phyloP scores from a whole-genome alignment of 2,888 invertebrate species.

The Cerceris ruficornis region DNA sequence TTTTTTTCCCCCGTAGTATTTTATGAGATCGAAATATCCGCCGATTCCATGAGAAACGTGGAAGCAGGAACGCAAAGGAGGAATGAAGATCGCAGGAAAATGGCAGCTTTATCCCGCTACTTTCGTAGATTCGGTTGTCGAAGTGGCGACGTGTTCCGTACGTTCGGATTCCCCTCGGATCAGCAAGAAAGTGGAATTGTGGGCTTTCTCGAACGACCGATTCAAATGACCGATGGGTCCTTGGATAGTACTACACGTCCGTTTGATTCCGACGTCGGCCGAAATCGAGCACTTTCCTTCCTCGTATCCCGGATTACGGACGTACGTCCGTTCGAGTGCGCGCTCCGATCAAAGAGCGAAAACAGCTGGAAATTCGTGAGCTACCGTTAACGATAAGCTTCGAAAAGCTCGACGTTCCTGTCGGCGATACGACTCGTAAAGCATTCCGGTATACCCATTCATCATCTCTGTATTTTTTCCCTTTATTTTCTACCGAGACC shows the following conservation, averaged over 20 bases:
- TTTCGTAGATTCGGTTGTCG: not conserved
- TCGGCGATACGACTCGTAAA: constrained; percentile 28
- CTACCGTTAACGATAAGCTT: constrained; percentile 42
- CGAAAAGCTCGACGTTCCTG: not conserved
- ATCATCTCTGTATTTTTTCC: not conserved
- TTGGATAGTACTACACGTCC: constrained; percentile 25
- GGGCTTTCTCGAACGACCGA: constrained; percentile 34
- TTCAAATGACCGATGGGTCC: constrained; percentile 36
- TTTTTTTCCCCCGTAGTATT: not conserved
- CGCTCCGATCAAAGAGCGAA: constrained; percentile 27
- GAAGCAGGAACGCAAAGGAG: not conserved
- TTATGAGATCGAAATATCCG: not conserved
- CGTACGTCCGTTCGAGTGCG: constrained; percentile 8
- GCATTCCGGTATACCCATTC: not conserved
- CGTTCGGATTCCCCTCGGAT: constrained; percentile 5
- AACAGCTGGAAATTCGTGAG: constrained; percentile 48
- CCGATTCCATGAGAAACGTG: not conserved
- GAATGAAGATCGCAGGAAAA: not conserved
- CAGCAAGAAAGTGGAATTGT: constrained; percentile 30
- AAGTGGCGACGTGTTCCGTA: constrained; percentile 11
- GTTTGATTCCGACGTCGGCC: constrained; percentile 32
- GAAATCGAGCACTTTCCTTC: constrained; percentile 20
- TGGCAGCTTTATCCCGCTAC: constrained; percentile 4
- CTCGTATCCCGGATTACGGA: constrained; percentile 15
- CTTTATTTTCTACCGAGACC: not conserved